Conservation (phyloP, 2,113 vertebrate species). For the Amphilophus citrinellus region DNA sequence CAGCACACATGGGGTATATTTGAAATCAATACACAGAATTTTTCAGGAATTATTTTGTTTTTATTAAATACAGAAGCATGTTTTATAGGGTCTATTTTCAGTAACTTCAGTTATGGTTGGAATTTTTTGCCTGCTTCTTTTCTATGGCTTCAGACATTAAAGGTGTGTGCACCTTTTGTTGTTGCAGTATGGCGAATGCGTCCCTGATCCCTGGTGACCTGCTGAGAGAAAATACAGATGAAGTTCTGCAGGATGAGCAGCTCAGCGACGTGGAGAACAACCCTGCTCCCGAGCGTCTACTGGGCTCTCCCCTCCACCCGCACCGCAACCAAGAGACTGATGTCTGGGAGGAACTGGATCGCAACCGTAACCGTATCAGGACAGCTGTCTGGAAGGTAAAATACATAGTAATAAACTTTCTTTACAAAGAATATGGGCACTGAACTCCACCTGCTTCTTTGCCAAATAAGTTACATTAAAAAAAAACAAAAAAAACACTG, state of each 20-base stretch:
- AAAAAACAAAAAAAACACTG: neutral
- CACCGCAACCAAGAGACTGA: slow-evolving; percentile 91
- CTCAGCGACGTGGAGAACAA: slow-evolving; percentile 97
- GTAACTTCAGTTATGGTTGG: neutral
- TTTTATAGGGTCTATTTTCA: neutral
- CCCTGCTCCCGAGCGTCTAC: slow-evolving; percentile 85
- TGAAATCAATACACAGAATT: neutral
- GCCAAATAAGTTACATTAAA: neutral
- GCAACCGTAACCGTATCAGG: slow-evolving; percentile 92
- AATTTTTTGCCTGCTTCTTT: neutral
- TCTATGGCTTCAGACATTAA: neutral
- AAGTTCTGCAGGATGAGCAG: slow-evolving; percentile 96
- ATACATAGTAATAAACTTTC: neutral
- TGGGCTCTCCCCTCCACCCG: slow-evolving; percentile 85
- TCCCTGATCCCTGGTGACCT: slow-evolving; percentile 97
- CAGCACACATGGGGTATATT: slow-evolving; percentile 92
- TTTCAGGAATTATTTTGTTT: neutral
- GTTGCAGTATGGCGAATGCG: slow-evolving; percentile 93
- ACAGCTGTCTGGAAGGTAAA: slow-evolving; percentile 88
- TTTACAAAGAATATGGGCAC: neutral
- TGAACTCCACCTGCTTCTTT: neutral
- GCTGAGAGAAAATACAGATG: slow-evolving; percentile 95
- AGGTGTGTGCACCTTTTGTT: neutral
- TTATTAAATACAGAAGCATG: neutral
- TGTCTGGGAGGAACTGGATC: slow-evolving; percentile 97